Conservation (phyloP, 1,140 invertebrate genomes). For the Pemphigus obesinymphae region DNA sequence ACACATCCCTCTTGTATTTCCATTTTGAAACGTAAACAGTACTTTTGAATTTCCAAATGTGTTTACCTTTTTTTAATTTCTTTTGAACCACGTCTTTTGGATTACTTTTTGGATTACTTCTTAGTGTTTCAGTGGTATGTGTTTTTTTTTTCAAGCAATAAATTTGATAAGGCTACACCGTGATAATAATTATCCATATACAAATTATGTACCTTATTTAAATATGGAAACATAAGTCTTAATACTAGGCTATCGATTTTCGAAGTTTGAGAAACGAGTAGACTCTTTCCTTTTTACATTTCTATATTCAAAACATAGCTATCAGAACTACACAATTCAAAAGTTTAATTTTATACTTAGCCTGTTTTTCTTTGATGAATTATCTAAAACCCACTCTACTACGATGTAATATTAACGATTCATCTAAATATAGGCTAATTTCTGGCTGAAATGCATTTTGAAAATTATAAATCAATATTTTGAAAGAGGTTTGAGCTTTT, state of each 20-base stretch:
- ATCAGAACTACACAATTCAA: constrained; percentile 45
- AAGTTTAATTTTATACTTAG: constrained; percentile 47
- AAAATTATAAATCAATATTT: constrained; percentile 15
- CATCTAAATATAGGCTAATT: constrained; percentile 46
- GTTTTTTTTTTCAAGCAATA: background rate
- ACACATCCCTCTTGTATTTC: too few species aligned
- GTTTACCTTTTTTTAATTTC: background rate
- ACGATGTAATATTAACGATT: constrained; percentile 47
- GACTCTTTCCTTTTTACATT: constrained; percentile 9
- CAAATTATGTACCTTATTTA: background rate
- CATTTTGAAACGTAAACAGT: background rate
- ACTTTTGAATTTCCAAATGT: background rate
- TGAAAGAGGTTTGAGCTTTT: background rate
- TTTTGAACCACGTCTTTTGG: background rate
- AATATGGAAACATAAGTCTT: constrained; percentile 5
- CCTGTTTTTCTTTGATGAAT: constrained; percentile 47
- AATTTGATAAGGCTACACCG: background rate
- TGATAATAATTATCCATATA: constrained; percentile 18
- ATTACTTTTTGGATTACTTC: constrained; percentile 11
- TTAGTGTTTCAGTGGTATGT: background rate
- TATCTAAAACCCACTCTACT: constrained; percentile 47
- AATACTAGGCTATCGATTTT: constrained; percentile 8
- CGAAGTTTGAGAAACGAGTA: background rate
- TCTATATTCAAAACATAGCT: too few species aligned
- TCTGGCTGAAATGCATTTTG: background rate